Evolutionary conservation across 2,888 invertebrate species (phyloP), one percentile per base, ranked within the genome.

Genomic region (Zele albiditarsus): DNA sequence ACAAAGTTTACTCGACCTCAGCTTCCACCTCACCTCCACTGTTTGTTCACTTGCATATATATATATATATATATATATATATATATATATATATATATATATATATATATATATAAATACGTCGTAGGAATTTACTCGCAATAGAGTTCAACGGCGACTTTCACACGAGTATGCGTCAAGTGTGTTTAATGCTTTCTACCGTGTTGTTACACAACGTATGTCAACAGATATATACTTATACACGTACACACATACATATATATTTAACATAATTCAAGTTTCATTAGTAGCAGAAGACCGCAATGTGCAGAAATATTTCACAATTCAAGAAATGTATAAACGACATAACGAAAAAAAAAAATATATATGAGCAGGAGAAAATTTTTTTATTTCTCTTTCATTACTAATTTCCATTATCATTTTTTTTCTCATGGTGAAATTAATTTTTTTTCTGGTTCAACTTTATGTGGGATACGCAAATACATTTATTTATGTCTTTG

Each of bases 391-490:
- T 6, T 38, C 38, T 12, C 12, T 20, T 23, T 42, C 4, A 8
- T 20, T 28, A 23, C 38, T 27, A 14, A 25, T 23, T 38, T 5
- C 33, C 49, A 2, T 31, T 23, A n/a, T 33, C 20, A 20, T 33
- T 62, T 72, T 49, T 49, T 68, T 62, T 46, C 33, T 53, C 16
- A 16, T 57, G 33, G 25, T 38, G 28, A 20, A 23, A 53, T 20
- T n/a, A n/a, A n/a, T n/a, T n/a, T n/a, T n/a, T n/a, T 53, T 46
- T n/a, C n/a, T 23, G n/a, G n/a, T 53, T 53, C 8, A 20, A 53
- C 8, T 53, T 53, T 6, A 53, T 53, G 53, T 60, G 28, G 53
- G 4, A 60, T 57, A 63, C 72, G 53, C 63, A 63, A 76, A 72
- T 38, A 12, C 12, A 68, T 69, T 33, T 20, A 20, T 20, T n/a